Conservation (phyloP, 2,797 vertebrate species). For the Triplophysa yarkandensis region DNA sequence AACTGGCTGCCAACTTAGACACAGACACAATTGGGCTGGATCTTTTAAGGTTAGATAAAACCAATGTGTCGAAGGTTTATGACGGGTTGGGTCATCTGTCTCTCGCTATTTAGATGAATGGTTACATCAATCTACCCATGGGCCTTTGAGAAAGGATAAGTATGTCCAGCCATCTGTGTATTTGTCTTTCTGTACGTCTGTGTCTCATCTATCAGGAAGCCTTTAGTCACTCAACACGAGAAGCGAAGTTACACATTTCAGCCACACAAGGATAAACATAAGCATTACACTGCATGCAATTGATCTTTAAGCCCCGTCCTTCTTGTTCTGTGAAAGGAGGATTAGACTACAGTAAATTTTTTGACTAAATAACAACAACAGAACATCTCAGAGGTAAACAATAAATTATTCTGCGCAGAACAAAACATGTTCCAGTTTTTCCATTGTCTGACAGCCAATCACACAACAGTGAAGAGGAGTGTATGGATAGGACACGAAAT, state of each 20-base stretch:
- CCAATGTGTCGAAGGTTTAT: slow-evolving; percentile 18
- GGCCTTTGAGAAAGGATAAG: slow-evolving; percentile 10
- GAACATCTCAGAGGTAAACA: slow-evolving; percentile 37
- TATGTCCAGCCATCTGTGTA: slow-evolving; percentile 33
- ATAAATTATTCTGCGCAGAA: slow-evolving; percentile 37
- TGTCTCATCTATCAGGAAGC: slow-evolving; percentile 38
- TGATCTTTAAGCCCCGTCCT: slow-evolving; percentile 13
- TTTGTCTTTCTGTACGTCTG: slow-evolving; percentile 25
- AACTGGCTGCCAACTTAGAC: slow-evolving; percentile 48
- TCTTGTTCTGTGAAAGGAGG: slow-evolving; percentile 9
- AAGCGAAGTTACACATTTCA: slow-evolving; percentile 44
- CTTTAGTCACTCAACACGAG: slow-evolving; percentile 29
- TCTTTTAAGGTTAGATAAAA: slow-evolving; percentile 23
- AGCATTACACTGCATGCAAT: slow-evolving; percentile 20
- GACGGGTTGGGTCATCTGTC: slow-evolving; percentile 11
- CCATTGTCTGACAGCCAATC: slow-evolving; percentile 15
- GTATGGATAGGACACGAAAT: background rate
- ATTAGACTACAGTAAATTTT: slow-evolving; percentile 24
- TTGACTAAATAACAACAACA: slow-evolving; percentile 26
- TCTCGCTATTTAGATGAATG: background rate
- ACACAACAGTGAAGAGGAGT: background rate
- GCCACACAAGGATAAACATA: slow-evolving; percentile 27
- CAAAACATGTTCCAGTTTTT: slow-evolving; percentile 36
- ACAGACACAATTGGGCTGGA: background rate
- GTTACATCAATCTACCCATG: slow-evolving; percentile 21